Evolutionary conservation across 2,113 vertebrate species (phyloP).

Genomic region (Campylomormyrus tamandua): DNA sequence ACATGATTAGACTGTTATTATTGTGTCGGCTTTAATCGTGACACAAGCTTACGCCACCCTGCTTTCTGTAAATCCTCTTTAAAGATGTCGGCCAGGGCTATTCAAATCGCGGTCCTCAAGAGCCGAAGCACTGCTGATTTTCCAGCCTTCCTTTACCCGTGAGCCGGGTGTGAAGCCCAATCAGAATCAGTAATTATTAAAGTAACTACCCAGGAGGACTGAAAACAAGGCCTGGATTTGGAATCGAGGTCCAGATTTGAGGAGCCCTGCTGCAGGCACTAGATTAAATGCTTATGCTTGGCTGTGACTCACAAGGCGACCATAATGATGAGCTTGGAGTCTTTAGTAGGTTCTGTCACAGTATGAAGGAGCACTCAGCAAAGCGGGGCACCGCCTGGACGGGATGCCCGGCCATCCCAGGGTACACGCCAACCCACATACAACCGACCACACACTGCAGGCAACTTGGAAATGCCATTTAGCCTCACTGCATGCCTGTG

Average conservation of each 20-base stretch:
- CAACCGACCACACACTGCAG: neutral
- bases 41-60: neutral
- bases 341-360: neutral
- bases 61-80: neutral
- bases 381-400: neutral
- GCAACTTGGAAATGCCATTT: neutral
- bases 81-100: neutral
- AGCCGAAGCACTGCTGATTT: neutral
- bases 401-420: neutral
- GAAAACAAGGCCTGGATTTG: neutral
- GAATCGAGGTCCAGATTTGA: neutral
- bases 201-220: neutral
- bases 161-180: neutral
- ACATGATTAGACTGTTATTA: neutral
- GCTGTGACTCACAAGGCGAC: neutral
- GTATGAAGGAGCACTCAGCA: neutral
- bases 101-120: neutral
- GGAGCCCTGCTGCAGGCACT: neutral
- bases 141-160: neutral
- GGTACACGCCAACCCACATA: neutral
- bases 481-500: neutral
- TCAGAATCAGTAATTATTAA: neutral
- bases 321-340: neutral
- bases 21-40: neutral
- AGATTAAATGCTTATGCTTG: neutral